phyloP scores from a whole-genome alignment of 1,140 invertebrate genomes.

The Drosophila watanabei region DNA sequence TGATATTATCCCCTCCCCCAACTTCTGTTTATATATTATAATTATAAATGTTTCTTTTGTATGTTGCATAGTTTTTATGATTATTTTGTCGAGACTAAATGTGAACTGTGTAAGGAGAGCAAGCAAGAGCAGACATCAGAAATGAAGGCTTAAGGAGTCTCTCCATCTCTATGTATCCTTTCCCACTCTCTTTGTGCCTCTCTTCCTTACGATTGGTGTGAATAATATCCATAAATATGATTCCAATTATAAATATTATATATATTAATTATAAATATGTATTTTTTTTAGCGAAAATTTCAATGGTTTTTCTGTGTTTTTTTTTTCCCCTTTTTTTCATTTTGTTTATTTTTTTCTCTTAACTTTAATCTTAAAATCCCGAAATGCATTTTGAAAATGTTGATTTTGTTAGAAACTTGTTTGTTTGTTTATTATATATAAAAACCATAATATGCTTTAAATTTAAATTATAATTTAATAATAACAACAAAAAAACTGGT shows the following conservation, averaged over 20 bases:
- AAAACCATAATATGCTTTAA: slow-evolving; percentile 33
- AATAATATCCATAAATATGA: slow-evolving; percentile 34
- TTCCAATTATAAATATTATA: slow-evolving; percentile 33
- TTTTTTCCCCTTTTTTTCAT: slow-evolving; percentile 1
- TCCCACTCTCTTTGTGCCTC: background rate
- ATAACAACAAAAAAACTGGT: slow-evolving; percentile 62
- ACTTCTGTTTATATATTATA: slow-evolving; percentile 39
- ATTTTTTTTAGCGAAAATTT: slow-evolving; percentile 39
- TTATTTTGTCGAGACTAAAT: slow-evolving; percentile 26
- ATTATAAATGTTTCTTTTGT: slow-evolving; percentile 45
- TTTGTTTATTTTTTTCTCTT: slow-evolving; percentile 4
- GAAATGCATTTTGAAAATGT: slow-evolving; percentile 50
- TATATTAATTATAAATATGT: slow-evolving; percentile 37
- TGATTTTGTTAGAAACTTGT: slow-evolving; percentile 53
- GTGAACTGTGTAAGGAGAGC: slow-evolving; percentile 32
- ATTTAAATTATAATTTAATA: slow-evolving; percentile 44
- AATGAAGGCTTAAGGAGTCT: slow-evolving; percentile 12
- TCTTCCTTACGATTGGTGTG: slow-evolving; percentile 36
- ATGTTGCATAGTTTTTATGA: slow-evolving; percentile 70
- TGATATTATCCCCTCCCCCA: background rate
- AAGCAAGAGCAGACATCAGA: slow-evolving; percentile 12
- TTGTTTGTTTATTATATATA: slow-evolving; percentile 25
- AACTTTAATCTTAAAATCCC: slow-evolving; percentile 7
- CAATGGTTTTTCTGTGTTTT: slow-evolving; percentile 31
- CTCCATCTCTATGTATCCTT: slow-evolving; percentile 29